These are phyloP conservation scores for Apostichopus californicus DNA, from an alignment of 35 echinoderm and acorn worm genomes.

Conservation along the genomic window DNA sequence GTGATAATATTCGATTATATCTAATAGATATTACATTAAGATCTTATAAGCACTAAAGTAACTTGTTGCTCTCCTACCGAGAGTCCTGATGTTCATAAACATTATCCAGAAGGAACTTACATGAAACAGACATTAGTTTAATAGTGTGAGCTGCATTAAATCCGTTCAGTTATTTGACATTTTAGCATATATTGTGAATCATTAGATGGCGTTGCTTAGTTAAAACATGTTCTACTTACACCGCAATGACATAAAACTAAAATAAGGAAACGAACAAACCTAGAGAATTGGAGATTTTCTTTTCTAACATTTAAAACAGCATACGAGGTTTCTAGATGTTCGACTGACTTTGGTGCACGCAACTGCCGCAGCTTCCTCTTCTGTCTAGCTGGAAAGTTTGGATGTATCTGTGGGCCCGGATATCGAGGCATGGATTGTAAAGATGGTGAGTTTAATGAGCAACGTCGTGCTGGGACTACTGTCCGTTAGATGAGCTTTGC, in stretches of 20 bases:
- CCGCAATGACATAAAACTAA: too few relatives aligned
- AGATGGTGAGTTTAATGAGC: not conserved
- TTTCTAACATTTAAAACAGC: not conserved
- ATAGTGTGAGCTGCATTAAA: not conserved
- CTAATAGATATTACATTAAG: too few relatives aligned
- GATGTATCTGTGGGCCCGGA: slow-evolving; percentile 46
- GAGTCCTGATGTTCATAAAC: not conserved
- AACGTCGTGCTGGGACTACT: too few relatives aligned
- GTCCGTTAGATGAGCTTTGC: too few relatives aligned
- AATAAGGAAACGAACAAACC: too few relatives aligned
- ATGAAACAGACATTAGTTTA: not conserved
- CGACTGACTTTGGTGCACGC: not conserved
- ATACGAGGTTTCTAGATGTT: slow-evolving; percentile 9
- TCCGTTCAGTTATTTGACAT: too few relatives aligned
- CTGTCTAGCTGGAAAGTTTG: slow-evolving; percentile 22
- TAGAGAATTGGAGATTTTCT: too few relatives aligned
- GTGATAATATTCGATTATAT: too few relatives aligned
- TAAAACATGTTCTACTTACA: too few relatives aligned
- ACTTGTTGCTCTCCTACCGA: not conserved
- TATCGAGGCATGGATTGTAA: slow-evolving; percentile 14
- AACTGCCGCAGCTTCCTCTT: slow-evolving; percentile 13
- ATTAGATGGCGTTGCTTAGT: too few relatives aligned
- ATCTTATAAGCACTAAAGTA: not conserved
- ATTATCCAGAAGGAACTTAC: not conserved
- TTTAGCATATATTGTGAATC: too few relatives aligned